These are phyloP conservation scores for Scaptomyza caliginosa DNA, from an alignment of 2,888 invertebrate genomes.

Conservation along the genomic window DNA sequence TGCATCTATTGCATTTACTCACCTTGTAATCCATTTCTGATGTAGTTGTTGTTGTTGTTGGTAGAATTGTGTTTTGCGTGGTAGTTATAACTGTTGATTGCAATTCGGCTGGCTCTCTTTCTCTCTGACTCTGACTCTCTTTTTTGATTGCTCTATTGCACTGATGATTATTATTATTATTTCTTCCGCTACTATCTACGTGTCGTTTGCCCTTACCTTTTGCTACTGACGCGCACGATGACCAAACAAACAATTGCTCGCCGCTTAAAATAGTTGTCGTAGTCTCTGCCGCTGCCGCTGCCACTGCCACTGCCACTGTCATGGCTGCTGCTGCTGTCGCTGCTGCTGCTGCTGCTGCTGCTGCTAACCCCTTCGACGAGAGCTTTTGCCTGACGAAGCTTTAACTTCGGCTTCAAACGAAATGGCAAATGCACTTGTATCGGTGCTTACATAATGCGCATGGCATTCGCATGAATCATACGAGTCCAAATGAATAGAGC, in stretches of 20 bases:
- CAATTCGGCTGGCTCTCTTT: slow-evolving; percentile 1
- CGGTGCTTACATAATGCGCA: slow-evolving; percentile 22
- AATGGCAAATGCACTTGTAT: slow-evolving; percentile 10
- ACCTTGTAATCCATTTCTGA: slow-evolving; percentile 68
- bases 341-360: background rate
- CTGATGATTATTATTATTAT: background rate
- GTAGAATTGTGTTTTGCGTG: slow-evolving; percentile 6
- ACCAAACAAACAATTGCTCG: slow-evolving; percentile 11
- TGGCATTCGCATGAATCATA: slow-evolving; percentile 34
- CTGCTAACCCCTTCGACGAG: background rate
- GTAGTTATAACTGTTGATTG: slow-evolving; percentile 3
- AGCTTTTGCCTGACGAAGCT: slow-evolving; percentile 32
- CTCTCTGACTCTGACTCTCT: too few relatives aligned
- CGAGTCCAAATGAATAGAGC: slow-evolving; percentile 23
- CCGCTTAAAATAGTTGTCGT: background rate
- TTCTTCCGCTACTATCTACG: slow-evolving; percentile 7
- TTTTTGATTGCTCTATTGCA: background rate
- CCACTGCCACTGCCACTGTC: background rate
- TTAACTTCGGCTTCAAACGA: slow-evolving; percentile 31
- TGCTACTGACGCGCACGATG: slow-evolving; percentile 35
- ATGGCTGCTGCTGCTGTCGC: background rate
- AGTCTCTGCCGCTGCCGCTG: slow-evolving; percentile 3
- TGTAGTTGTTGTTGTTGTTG: background rate
- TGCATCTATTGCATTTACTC: slow-evolving; percentile 28
- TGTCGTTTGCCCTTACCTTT: slow-evolving; percentile 23